These are phyloP conservation scores for Cacatua alba DNA, from an alignment of 2,113 vertebrate species.

Conservation along the genomic window DNA sequence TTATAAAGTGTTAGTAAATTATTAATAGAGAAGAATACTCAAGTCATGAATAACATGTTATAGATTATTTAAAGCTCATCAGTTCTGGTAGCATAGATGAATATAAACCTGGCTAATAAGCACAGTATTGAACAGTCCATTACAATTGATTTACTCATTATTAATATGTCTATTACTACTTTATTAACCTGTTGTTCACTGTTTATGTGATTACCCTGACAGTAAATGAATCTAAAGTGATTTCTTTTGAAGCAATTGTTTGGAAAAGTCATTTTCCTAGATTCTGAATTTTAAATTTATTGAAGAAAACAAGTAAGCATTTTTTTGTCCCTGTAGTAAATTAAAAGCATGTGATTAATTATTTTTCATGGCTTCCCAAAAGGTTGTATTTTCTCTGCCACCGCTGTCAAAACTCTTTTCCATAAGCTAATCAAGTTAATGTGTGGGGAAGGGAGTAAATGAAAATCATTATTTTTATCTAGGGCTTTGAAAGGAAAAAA, in stretches of 20 bases:
- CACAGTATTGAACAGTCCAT: not conserved
- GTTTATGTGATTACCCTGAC: not conserved
- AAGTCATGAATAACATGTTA: conserved; percentile 46
- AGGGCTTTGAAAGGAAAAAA: not conserved
- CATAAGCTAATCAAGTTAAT: not conserved
- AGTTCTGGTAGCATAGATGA: not conserved
- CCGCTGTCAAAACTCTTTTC: not conserved
- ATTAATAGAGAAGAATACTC: conserved; percentile 43
- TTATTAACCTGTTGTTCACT: conserved; percentile 32
- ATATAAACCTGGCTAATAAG: conserved; percentile 23
- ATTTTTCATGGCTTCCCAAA: not conserved
- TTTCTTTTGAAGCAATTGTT: not conserved
- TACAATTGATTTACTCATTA: conserved; percentile 18
- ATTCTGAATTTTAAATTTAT: not conserved
- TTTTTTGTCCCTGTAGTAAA: not conserved
- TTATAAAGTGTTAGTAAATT: conserved; percentile 60
- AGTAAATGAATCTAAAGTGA: not conserved
- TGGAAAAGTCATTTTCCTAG: not conserved
- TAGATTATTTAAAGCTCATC: conserved; percentile 59
- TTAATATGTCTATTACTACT: conserved; percentile 31
- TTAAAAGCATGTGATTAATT: not conserved
- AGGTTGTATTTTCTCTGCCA: not conserved
- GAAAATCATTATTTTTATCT: not conserved
- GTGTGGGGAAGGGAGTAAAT: not conserved
- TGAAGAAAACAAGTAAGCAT: not conserved